Percentiles rank a stretch among this genome's conserved stretches.
phyloP scores from a whole-genome alignment of 2,797 vertebrate species.

The Neopelma chrysocephalum region DNA sequence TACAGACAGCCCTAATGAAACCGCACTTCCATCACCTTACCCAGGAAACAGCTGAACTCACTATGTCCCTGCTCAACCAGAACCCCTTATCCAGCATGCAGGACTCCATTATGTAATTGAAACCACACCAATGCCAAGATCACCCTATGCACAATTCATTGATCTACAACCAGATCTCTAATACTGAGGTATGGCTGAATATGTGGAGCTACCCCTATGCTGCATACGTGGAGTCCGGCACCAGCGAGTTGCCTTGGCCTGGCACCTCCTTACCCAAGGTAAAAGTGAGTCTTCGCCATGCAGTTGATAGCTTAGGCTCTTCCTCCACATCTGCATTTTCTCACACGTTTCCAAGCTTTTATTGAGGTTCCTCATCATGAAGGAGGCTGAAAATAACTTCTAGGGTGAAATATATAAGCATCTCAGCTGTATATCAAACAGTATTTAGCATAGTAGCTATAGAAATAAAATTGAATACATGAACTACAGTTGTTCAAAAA shows the following conservation, averaged over 20 bases:
- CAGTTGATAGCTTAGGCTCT: neutral
- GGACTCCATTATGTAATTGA: neutral
- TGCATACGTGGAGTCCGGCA: fast-evolving
- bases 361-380: neutral
- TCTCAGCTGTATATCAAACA: neutral
- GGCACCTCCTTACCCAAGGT: fast-evolving
- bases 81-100: neutral
- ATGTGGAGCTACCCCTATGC: fast-evolving
- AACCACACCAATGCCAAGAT: neutral
- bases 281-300: neutral
- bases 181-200: neutral
- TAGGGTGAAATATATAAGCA: neutral
- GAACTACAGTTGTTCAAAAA: neutral
- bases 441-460: neutral
- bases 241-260: neutral
- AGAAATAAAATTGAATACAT: neutral
- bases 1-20: neutral
- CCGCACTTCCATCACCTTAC: neutral
- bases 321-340: neutral
- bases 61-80: neutral
- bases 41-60: fast-evolving
- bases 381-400: neutral
- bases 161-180: neutral
- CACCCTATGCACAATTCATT: fast-evolving
- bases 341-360: neutral